Percentiles rank a stretch among this genome's conserved stretches.
Evolutionary conservation across 2,113 vertebrate species (phyloP).

Genomic region (Dryoscopus gambensis): DNA sequence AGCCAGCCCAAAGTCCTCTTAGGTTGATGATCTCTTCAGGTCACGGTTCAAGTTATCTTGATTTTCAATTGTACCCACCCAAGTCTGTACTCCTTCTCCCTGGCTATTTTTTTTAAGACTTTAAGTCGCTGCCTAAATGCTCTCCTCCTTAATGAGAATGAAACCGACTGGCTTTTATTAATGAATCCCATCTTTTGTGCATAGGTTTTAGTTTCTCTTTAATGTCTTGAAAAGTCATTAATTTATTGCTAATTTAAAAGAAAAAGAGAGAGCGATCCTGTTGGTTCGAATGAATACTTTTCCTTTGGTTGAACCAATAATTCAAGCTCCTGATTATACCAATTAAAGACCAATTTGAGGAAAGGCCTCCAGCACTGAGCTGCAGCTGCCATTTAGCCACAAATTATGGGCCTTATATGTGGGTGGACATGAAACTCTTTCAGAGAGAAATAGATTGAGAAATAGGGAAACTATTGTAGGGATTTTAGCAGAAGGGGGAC

Average conservation of each 20-base stretch:
- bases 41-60: constrained; percentile 70
- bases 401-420: constrained; percentile 85
- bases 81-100: constrained; percentile 18
- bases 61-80: constrained; percentile 65
- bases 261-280: constrained; percentile 45
- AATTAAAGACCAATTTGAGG: constrained; percentile 78
- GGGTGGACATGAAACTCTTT: constrained; percentile 81
- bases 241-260: constrained; percentile 70
- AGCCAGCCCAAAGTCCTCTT: constrained; percentile 55
- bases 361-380: constrained; percentile 76
- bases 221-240: constrained; percentile 70
- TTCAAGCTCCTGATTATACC: constrained; percentile 83
- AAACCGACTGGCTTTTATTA: constrained; percentile 51
- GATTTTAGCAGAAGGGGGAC: constrained; percentile 35
- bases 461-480: constrained; percentile 45
- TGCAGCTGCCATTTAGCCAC: constrained; percentile 83
- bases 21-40: constrained; percentile 67
- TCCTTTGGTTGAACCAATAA: constrained; percentile 78
- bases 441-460: constrained; percentile 67
- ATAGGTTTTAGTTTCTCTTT: constrained; percentile 61
- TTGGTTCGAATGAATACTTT: constrained; percentile 52
- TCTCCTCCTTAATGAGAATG: constrained; percentile 62
- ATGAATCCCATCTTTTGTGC: constrained; percentile 66
- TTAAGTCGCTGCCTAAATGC: constrained; percentile 53
- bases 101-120: constrained; percentile 47